Percentiles rank a stretch among this genome's conserved stretches.
These are phyloP conservation scores for Trissolcus basalis DNA, from an alignment of 1,140 invertebrate species.

Conservation along the genomic window DNA sequence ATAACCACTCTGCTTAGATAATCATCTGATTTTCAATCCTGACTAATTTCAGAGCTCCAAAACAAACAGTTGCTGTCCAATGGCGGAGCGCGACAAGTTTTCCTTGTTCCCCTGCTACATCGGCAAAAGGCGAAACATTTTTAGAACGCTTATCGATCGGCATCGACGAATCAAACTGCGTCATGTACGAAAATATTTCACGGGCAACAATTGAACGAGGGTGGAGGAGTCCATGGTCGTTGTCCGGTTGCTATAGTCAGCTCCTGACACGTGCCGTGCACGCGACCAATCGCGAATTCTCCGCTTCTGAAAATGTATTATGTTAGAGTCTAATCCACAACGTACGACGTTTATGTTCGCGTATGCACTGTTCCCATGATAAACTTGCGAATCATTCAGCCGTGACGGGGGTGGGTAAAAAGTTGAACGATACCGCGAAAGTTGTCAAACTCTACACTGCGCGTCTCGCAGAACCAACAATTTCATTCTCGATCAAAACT, in stretches of 20 bases:
- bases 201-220: conserved; percentile 31
- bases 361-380: conserved; percentile 57
- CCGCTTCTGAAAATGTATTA: conserved; percentile 59
- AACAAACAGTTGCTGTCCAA: conserved; percentile 4
- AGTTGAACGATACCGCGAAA: conserved; percentile 3
- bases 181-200: conserved; percentile 40
- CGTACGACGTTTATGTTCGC: conserved; percentile 45
- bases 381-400: conserved; percentile 43
- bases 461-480: conserved; percentile 19
- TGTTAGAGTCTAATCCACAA: conserved; percentile 53
- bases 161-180: conserved; percentile 34
- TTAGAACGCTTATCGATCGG: conserved; percentile 9
- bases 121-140: background rate
- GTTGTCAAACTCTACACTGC: conserved; percentile 36
- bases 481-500: conserved; percentile 10
- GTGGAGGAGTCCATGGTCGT: conserved; percentile 42
- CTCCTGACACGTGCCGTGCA: conserved; percentile 52
- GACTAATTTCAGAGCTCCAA: conserved; percentile 26
- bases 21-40: conserved; percentile 52
- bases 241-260: conserved; percentile 54
- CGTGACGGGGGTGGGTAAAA: background rate
- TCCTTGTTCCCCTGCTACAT: background rate
- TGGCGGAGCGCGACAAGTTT: no score
- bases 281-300: conserved; percentile 61
- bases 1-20: conserved; percentile 51